These are phyloP conservation scores for Pygoscelis antarcticus DNA, from an alignment of 2,113 vertebrate genomes.

Conservation along the genomic window DNA sequence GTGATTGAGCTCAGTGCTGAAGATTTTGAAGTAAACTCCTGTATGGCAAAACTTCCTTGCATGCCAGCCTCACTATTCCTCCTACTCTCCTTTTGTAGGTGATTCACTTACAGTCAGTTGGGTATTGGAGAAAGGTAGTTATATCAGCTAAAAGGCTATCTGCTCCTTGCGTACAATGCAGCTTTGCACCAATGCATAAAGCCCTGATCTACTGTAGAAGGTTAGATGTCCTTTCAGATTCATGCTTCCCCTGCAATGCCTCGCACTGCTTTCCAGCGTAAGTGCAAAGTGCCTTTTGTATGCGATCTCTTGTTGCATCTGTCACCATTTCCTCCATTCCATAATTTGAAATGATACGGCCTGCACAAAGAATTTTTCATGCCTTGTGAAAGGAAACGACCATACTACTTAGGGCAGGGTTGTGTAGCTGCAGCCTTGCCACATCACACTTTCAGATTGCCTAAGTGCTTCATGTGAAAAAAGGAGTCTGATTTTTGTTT, in stretches of 20 bases:
- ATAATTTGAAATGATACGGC: neutral
- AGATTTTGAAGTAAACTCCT: neutral
- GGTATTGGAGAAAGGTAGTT: conserved; percentile 21
- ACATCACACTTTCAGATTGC: neutral
- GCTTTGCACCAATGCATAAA: neutral
- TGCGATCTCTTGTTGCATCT: neutral
- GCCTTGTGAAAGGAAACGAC: neutral
- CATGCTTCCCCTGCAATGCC: neutral
- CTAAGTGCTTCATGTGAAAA: neutral
- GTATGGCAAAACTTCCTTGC: neutral
- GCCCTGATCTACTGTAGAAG: neutral
- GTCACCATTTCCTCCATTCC: neutral
- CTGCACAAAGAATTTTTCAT: neutral
- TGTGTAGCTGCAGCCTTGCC: neutral
- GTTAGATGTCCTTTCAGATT: neutral
- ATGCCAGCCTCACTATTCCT: neutral
- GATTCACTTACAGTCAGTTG: conserved; percentile 29
- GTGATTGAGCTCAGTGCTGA: neutral
- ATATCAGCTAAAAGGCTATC: neutral
- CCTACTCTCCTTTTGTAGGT: neutral
- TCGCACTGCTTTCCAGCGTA: neutral
- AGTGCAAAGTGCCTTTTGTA: neutral
- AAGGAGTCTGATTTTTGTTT: neutral
- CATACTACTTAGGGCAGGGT: neutral
- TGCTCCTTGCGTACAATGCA: neutral